Evolutionary conservation across 2,797 vertebrate species (phyloP).

Genomic region (Sebastes paucispinis): DNA sequence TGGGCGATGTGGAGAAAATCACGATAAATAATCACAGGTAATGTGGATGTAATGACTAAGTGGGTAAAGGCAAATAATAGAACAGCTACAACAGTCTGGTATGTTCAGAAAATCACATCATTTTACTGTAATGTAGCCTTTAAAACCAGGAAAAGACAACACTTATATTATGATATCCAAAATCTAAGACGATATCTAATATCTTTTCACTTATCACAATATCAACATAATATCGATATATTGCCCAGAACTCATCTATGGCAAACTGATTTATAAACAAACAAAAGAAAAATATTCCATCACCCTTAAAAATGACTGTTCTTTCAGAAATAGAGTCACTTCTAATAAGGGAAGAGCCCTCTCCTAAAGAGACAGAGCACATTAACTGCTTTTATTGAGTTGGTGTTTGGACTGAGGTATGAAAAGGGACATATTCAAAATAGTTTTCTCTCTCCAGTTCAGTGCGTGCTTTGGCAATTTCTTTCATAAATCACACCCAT

Average conservation of each 20-base stretch:
- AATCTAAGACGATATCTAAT: too few species aligned
- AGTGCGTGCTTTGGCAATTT: slow-evolving; percentile 35
- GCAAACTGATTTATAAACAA: not conserved
- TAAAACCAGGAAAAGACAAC: too few species aligned
- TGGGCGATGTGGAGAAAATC: too few species aligned
- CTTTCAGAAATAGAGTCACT: not conserved
- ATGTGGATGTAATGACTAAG: too few species aligned
- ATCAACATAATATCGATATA: too few species aligned
- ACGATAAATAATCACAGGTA: too few species aligned
- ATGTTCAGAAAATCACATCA: too few species aligned
- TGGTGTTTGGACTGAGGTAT: not conserved
- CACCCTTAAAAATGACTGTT: not conserved
- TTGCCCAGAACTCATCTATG: not conserved
- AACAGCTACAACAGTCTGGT: too few species aligned
- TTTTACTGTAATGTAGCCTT: too few species aligned
- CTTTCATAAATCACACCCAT: not conserved
- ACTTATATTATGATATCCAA: too few species aligned
- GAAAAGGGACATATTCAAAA: not conserved
- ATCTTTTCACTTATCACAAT: too few species aligned
- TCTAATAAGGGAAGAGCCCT: not conserved
- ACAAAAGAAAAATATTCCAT: not conserved
- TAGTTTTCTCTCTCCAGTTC: slow-evolving; percentile 14
- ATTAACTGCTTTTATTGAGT: not conserved
- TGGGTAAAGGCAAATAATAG: too few species aligned
- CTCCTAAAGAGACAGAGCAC: not conserved